These are phyloP conservation scores for Corvus hawaiiensis DNA, from an alignment of 2,113 vertebrate genomes.

Conservation along the genomic window DNA sequence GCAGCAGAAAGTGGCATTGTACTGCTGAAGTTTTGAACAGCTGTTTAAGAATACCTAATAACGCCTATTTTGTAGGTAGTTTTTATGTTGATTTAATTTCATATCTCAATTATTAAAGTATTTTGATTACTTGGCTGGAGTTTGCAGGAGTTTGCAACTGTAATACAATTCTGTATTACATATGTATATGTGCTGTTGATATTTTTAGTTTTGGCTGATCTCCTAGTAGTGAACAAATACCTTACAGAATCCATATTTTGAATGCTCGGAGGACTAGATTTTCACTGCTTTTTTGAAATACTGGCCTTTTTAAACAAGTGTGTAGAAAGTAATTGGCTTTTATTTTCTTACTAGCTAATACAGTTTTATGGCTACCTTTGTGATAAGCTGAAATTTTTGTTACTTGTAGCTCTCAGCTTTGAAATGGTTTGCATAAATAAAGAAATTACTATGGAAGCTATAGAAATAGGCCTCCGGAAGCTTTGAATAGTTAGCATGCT, in stretches of 20 bases:
- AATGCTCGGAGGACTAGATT: not conserved
- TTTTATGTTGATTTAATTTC: not conserved
- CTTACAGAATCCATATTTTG: not conserved
- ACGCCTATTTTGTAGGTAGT: not conserved
- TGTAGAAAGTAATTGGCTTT: not conserved
- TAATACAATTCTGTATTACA: not conserved
- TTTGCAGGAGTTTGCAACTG: not conserved
- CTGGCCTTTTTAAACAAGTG: not conserved
- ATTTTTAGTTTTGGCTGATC: not conserved
- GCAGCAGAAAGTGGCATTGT: not conserved
- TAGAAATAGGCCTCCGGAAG: not conserved
- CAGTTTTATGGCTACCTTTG: not conserved
- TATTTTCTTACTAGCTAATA: not conserved
- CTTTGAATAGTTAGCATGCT: not conserved
- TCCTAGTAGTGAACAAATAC: not conserved
- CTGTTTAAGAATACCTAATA: not conserved
- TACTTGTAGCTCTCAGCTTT: not conserved
- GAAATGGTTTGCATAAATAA: not conserved
- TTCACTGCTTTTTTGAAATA: not conserved
- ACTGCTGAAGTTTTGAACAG: not conserved
- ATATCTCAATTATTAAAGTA: not conserved
- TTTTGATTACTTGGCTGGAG: not conserved
- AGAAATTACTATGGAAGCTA: not conserved
- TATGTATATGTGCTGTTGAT: not conserved
- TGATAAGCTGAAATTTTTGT: not conserved